Percentiles rank a stretch among this genome's conserved stretches.
Evolutionary conservation across 2,797 vertebrate genomes (phyloP).

Genomic region (Clarias laeviceps): DNA sequence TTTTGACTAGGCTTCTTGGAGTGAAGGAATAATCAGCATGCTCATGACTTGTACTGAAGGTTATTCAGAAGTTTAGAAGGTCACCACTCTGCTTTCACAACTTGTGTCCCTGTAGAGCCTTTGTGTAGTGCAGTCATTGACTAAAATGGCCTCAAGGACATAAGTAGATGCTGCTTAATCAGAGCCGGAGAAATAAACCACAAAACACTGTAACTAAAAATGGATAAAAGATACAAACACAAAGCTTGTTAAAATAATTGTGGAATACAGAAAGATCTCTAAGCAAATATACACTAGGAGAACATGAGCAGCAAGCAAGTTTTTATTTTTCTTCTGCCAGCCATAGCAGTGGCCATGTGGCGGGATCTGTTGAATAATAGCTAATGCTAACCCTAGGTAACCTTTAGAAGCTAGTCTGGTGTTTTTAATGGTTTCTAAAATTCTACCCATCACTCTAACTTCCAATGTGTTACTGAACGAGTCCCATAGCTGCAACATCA

Average conservation of each 20-base stretch:
- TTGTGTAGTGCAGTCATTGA: neutral
- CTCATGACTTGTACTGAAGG: constrained; percentile 63
- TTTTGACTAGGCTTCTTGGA: constrained; percentile 52
- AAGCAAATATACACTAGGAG: neutral
- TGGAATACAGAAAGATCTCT: neutral
- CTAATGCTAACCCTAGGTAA: neutral
- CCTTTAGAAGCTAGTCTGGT: neutral
- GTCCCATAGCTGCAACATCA: neutral
- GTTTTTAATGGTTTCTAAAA: neutral
- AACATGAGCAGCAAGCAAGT: constrained; percentile 5
- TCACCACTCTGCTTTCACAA: constrained; percentile 36
- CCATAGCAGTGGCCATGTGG: neutral
- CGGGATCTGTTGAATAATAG: neutral
- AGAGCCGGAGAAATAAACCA: neutral
- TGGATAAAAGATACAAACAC: neutral
- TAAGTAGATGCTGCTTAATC: constrained; percentile 22
- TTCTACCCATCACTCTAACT: neutral
- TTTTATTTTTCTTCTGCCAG: neutral
- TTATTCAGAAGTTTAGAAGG: constrained; percentile 54
- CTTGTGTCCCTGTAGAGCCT: constrained; percentile 13
- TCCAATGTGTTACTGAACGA: neutral
- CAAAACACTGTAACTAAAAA: neutral
- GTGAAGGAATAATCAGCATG: constrained; percentile 63
- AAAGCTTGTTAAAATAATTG: neutral
- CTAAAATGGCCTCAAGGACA: constrained; percentile 7